Evolutionary conservation across 2,797 vertebrate genomes (phyloP), one percentile per base, ranked within the genome.

Genomic region (Takifugu ocellatus): DNA sequence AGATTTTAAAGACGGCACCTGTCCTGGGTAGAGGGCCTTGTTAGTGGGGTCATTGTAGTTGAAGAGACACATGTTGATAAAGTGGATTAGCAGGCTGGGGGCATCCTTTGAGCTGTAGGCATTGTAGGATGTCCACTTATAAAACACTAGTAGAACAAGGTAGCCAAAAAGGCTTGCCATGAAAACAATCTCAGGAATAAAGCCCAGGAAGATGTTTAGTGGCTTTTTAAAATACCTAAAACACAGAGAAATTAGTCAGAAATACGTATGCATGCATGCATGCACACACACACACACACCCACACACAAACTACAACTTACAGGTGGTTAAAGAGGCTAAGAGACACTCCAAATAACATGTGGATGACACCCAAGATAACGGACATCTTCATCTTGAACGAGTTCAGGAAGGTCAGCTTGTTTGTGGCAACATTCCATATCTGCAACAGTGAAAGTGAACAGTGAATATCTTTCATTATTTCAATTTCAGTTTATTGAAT

Each of bases 321-420:
- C 90, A 93, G 76, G 81, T 92, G 91, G 83, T 93, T 93, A 73
- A 93, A 91, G 56, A 93, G 88, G 63, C 91, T 92, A 51, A 93
- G 90, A 0, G 92, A 89, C n/a, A 99, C 92, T 52, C 97, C 97
- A 74, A 99, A 99, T 60, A 94, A 61, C 97, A 99, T 99, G 81
- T 99, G 97, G 77, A 94, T 88, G 63, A 99, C 92, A 2, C 97
- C 97, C 45, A 99, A 90, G 75, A 98, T 92, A 70, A 99, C 93
- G 2, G 97, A 99, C 95, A 98, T 99, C 89, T 99, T 99, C 97
- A 99, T 99, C 79, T 99, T 99, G 66, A 98, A 99, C 0, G 97
- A 99, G 83, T 99, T 99, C 54, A 99, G 93, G 90, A 99, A 99
- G 8, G 93, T 97, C 80, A 99, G 83, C 69, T 98, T 98, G 83